These are phyloP conservation scores for Hirtodrosophila alboralis DNA, from an alignment of 2,888 invertebrate species.

Conservation along the genomic window DNA sequence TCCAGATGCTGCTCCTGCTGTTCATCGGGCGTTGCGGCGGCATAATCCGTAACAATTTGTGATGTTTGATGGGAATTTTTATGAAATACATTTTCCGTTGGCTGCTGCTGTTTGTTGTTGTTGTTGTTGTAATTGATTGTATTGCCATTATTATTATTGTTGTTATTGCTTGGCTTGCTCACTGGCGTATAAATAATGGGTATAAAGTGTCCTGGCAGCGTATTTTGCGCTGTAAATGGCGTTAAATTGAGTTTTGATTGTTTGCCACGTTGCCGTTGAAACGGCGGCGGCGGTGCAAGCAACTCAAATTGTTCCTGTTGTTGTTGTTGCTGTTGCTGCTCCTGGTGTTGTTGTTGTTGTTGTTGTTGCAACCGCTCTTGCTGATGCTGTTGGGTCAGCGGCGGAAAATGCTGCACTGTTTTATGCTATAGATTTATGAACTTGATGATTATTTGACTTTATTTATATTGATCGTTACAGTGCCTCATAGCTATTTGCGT, in stretches of 20 bases:
- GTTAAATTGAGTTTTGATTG: slow-evolving; percentile 84
- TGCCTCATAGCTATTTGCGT: too few relatives aligned
- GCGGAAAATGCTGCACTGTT: slow-evolving; percentile 81
- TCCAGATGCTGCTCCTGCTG: slow-evolving; percentile 21
- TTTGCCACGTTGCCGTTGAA: slow-evolving; percentile 74
- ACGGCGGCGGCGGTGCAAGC: slow-evolving; percentile 52
- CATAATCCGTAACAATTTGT: slow-evolving; percentile 73
- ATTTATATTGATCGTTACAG: too few relatives aligned
- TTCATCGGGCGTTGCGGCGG: slow-evolving; percentile 40
- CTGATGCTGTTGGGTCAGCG: slow-evolving; percentile 55
- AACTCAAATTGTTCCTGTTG: slow-evolving; percentile 57
- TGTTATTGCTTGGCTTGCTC: slow-evolving; percentile 63
- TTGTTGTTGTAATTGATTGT: slow-evolving; percentile 70
- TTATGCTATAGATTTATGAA: slow-evolving; percentile 76
- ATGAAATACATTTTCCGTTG: slow-evolving; percentile 66
- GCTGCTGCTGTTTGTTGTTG: slow-evolving; percentile 50
- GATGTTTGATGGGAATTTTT: slow-evolving; percentile 73
- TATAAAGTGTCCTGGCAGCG: slow-evolving; percentile 85
- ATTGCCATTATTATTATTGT: slow-evolving; percentile 54
- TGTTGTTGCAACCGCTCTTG: slow-evolving; percentile 40
- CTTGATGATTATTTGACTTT: slow-evolving; percentile 63
- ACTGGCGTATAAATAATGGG: slow-evolving; percentile 85
- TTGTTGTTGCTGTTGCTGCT: slow-evolving; percentile 34
- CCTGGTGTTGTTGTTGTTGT: slow-evolving; percentile 30
- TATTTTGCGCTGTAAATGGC: slow-evolving; percentile 86